Evolutionary conservation across 1,140 invertebrate species (phyloP), one percentile per base, ranked within the genome.

Genomic region (Drosophila albomicans): DNA sequence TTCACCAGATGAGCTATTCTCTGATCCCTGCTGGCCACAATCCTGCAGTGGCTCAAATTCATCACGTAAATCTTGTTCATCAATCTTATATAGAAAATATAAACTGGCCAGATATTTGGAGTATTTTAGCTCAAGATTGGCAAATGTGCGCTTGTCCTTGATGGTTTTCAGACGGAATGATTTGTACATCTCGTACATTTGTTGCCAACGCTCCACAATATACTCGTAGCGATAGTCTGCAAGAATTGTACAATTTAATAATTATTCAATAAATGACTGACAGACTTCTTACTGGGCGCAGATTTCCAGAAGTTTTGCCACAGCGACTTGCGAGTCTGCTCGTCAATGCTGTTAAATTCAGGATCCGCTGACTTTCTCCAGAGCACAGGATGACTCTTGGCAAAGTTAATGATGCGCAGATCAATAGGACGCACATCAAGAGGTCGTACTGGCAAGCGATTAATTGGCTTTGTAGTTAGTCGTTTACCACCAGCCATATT

Each of bases 151-250:
- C 13, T 81, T 78, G 45, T 88, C 75, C 62, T 92, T 92, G n/a
- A 92, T 92, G 20, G 75, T 91, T 56, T 92, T 92, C 0, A 92
- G 69, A 3, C 91, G 91, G 57, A 92, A 92, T 1, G 91, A 79
- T 54, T 92, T 92, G 73, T 92, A 92, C 91, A 92, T 92, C 62
- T 92, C 91, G 49, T 92, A 92, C 79, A 92, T 85, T 49, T 92
- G 91, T 30, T 91, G 77, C 91, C 91, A 92, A 10, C 91, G 87
- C 8, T 91, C 91, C 25, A 89, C 82, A 5, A 92, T 72, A 32
- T 92, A 82, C 20, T 91, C 87, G 54, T 66, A 78, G 10, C 72
- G 79, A 70, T 90, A 90, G 52, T 82, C 86, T 90, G 58, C 5
- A 78, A 78, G 1, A 38, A 6, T n/a, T 28, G n/a, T 8, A 51